Base-by-base conservation (phyloP, 2,113 vertebrate genomes). In the Dendropsophus ebraccatus region DNA sequence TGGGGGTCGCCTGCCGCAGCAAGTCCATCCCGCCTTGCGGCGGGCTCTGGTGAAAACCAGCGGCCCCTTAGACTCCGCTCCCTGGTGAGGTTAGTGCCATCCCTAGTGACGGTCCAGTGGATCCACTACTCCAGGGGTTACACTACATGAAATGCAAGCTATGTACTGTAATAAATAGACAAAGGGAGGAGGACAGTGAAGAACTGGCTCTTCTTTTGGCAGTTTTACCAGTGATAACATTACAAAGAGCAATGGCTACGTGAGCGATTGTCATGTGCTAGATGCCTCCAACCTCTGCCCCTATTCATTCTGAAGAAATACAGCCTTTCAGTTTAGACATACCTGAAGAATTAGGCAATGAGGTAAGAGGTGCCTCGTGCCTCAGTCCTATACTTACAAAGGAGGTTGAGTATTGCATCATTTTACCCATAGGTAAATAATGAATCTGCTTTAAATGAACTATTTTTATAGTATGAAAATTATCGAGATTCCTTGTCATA, bases 401-500 rank as follows among this genome's bases (percentile, higher is more conserved):
- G 54, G 19, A 54, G 52, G 17, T 2, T 4, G 14, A 2, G 17
- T 12, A 60, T 25, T 60, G 9, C n/a, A 25, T 60, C 58, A 60
- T 67, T 21, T 30, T 13, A 7, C 16, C 65, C 30, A 35, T 69
- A 69, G 65, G 5, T n/a, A 69, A 13, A 69, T 69, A 30, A 69
- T 35, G 65, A 28, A 28, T 56, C 3, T 56, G n/a, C 2, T 62
- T 17, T 62, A 17, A 37, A 28, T 74, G 41, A 21, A 19, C 17
- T 50, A n/a, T 9, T 45, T 41, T 41, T 65, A 49, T 32, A 19
- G 28, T 62, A n/a, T 45, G 7, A 45, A 23, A 49, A 11, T 30
- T 2, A 50, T 67, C n/a, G 28, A 30, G 21, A 67, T 32, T 45
- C 94, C 47, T 45, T 49, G 35, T 45, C 37, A 28, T 49, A 14